Conservation (phyloP, 2,113 vertebrate species). For the Guaruba guarouba region DNA sequence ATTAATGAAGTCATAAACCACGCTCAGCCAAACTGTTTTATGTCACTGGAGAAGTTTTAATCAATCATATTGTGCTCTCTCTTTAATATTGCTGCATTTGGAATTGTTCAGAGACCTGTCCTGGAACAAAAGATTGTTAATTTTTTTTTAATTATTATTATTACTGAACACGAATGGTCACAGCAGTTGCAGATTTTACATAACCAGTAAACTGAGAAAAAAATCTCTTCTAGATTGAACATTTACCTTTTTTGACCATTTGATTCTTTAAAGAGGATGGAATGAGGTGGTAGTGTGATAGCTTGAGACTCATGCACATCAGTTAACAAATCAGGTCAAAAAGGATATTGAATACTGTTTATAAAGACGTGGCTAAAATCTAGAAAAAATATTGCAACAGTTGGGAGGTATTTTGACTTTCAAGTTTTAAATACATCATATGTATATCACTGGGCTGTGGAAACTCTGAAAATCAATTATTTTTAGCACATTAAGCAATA, state of each 20-base stretch:
- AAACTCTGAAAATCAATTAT: not conserved
- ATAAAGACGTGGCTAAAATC: not conserved
- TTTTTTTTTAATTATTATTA: not conserved
- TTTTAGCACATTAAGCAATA: not conserved
- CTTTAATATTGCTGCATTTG: not conserved
- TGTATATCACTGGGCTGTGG: not conserved
- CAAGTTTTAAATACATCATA: not conserved
- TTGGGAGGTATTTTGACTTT: not conserved
- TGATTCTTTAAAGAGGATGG: not conserved
- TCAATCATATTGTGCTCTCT: not conserved
- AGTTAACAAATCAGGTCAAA: not conserved
- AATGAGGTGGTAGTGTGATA: not conserved
- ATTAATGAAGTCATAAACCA: conserved; percentile 29
- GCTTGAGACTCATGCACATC: not conserved
- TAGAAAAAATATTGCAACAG: not conserved
- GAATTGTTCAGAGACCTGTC: conserved; percentile 10
- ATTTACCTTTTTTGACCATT: not conserved
- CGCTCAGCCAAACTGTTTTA: not conserved
- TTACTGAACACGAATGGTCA: not conserved
- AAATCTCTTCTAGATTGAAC: not conserved
- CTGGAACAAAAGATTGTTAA: not conserved
- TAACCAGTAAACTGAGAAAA: not conserved
- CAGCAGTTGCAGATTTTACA: not conserved
- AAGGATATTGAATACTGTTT: not conserved
- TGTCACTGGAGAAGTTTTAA: conserved; percentile 12